phyloP scores from a whole-genome alignment of 2,797 vertebrate genomes.

The Cyprinella venusta region DNA sequence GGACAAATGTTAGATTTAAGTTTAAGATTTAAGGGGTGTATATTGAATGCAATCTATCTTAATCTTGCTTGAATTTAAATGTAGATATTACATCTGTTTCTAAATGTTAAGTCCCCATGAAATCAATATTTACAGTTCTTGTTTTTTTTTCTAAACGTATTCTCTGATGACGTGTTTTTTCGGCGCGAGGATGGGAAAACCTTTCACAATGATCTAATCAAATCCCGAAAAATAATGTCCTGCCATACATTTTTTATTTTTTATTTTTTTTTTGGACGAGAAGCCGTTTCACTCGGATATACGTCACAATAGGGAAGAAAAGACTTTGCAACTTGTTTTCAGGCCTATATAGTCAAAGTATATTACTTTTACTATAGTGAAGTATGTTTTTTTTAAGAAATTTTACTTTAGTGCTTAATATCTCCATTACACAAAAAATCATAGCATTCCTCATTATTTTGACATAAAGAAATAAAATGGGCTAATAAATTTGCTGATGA shows the following conservation, averaged over 20 bases:
- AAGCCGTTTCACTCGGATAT: not conserved
- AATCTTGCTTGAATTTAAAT: not conserved
- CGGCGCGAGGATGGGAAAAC: not conserved
- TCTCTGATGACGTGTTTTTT: not conserved
- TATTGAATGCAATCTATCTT: not conserved
- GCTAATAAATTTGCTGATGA: not conserved
- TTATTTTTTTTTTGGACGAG: not conserved
- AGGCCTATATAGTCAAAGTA: not conserved
- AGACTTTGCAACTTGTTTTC: not conserved
- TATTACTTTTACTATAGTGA: not conserved
- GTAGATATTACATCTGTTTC: not conserved
- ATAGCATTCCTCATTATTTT: not conserved
- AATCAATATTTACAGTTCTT: not conserved
- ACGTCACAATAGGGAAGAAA: not conserved
- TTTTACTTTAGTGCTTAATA: not conserved
- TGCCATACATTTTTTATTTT: not conserved
- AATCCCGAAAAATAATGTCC: not conserved
- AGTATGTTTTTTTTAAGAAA: not conserved
- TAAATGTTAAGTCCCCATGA: not conserved
- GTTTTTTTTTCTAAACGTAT: not conserved
- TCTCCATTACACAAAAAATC: not conserved
- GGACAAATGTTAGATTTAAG: constrained; percentile 17
- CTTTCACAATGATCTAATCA: not conserved
- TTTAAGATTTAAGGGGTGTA: not conserved
- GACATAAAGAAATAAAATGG: not conserved